These are phyloP conservation scores for Macrosteles quadrilineatus DNA, from an alignment of 1,140 invertebrate genomes.

Conservation along the genomic window DNA sequence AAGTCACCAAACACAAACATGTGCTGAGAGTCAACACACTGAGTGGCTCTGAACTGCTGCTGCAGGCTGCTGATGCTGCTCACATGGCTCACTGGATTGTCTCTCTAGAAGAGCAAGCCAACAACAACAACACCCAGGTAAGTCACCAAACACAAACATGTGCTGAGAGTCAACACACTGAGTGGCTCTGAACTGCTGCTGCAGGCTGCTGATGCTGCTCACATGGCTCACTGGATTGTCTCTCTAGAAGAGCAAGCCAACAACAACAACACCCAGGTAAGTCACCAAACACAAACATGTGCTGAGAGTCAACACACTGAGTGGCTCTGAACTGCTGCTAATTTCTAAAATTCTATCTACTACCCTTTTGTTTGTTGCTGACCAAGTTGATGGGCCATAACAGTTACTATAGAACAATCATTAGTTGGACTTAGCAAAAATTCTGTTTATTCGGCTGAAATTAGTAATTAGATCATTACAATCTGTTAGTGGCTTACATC, in stretches of 20 bases:
- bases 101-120: constrained; percentile 62
- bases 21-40: constrained; percentile 48
- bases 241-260: constrained; percentile 63
- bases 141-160: neutral
- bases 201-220: constrained; percentile 74
- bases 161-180: constrained; percentile 48
- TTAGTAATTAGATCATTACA: no score
- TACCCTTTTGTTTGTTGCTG: no score
- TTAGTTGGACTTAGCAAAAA: no score
- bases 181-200: constrained; percentile 68
- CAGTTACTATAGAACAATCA: no score
- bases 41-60: constrained; percentile 65
- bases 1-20: neutral
- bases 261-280: constrained; percentile 34
- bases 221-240: constrained; percentile 74
- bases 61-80: constrained; percentile 75
- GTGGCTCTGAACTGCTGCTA: constrained; percentile 68
- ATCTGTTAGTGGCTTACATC: no score
- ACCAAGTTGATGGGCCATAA: no score
- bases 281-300: neutral
- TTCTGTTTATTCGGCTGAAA: no score
- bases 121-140: constrained; percentile 38
- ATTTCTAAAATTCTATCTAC: neutral
- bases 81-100: constrained; percentile 76
- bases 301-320: constrained; percentile 48